Evolutionary conservation across 1,140 invertebrate genomes (phyloP).

Genomic region (Drosophila pruinosa): DNA sequence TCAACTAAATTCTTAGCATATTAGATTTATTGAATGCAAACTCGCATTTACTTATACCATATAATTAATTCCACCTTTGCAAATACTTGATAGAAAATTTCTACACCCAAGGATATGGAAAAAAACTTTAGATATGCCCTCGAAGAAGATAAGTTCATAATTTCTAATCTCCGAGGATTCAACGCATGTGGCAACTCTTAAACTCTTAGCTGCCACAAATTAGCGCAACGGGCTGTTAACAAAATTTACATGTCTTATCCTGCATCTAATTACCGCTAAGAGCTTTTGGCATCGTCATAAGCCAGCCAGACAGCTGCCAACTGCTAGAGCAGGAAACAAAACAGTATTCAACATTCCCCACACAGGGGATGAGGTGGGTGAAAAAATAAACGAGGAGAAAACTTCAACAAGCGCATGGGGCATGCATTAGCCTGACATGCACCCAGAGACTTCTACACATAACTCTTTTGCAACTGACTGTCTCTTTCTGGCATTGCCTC

Average conservation of each 20-base stretch:
- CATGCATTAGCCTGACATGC: slow-evolving; percentile 46
- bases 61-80: background rate
- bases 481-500: background rate
- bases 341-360: background rate
- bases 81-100: background rate
- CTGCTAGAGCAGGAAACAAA: background rate
- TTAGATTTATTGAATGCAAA: background rate
- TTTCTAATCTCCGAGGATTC: slow-evolving; percentile 18
- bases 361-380: background rate
- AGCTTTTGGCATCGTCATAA: slow-evolving; percentile 44
- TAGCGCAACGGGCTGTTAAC: slow-evolving; percentile 26
- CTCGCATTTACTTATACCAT: background rate
- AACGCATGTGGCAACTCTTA: slow-evolving; percentile 18
- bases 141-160: slow-evolving; percentile 23
- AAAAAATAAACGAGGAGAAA: slow-evolving; percentile 4
- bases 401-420: slow-evolving; percentile 23
- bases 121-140: background rate
- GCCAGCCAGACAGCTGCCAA: slow-evolving; percentile 28
- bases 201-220: slow-evolving; percentile 12
- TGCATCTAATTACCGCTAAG: slow-evolving; percentile 59
- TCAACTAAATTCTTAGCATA: too few relatives aligned
- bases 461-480: background rate
- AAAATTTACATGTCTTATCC: slow-evolving; percentile 55
- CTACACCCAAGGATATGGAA: background rate
- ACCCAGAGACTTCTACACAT: slow-evolving; percentile 18